These are phyloP conservation scores for Drosophila nebulosa DNA, from an alignment of 1,140 invertebrate species.

Conservation along the genomic window DNA sequence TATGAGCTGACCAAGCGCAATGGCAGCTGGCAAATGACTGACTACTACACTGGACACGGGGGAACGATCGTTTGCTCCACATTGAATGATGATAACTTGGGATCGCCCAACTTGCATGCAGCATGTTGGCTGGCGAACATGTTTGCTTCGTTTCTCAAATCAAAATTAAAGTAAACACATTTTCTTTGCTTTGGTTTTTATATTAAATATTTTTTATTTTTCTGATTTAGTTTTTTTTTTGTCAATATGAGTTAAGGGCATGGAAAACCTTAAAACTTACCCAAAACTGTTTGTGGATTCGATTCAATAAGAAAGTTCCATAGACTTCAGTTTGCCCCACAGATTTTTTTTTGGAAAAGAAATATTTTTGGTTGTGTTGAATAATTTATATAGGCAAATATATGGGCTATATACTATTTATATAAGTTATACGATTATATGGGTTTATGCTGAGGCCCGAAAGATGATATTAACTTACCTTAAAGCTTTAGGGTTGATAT, in stretches of 20 bases:
- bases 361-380: slow-evolving; percentile 38
- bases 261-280: neutral
- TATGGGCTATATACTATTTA: no score
- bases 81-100: slow-evolving; percentile 7
- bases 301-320: neutral
- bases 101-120: slow-evolving; percentile 3
- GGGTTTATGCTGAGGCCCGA: neutral
- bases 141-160: neutral
- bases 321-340: slow-evolving; percentile 21
- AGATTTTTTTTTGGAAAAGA: slow-evolving; percentile 36
- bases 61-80: slow-evolving; percentile 35
- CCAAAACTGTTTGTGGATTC: neutral
- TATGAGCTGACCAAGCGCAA: slow-evolving; percentile 36
- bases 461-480: slow-evolving; percentile 49
- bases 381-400: slow-evolving; percentile 8
- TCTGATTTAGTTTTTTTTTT: no score
- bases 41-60: slow-evolving; percentile 16
- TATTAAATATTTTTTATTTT: neutral
- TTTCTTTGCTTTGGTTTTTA: neutral
- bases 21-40: slow-evolving; percentile 46
- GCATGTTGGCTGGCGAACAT: slow-evolving; percentile 12
- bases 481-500: slow-evolving; percentile 16
- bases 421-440: neutral
- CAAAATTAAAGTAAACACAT: slow-evolving; percentile 14
- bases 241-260: neutral